Base-by-base conservation (phyloP, 2,888 invertebrate species). In the Tubulanus polymorphus region DNA sequence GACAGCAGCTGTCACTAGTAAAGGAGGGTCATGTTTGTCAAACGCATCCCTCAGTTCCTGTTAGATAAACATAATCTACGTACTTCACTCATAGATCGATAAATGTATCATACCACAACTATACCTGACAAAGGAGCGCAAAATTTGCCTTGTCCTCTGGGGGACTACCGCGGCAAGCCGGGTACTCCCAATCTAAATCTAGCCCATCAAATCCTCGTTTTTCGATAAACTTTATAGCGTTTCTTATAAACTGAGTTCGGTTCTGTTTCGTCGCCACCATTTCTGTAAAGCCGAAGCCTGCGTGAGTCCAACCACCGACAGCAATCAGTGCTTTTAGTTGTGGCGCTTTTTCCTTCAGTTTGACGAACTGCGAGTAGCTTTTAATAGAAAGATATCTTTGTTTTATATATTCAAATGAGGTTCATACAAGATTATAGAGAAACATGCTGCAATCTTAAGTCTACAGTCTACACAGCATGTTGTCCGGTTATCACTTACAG, bases 401-500 rank as follows among this genome's bases (percentile, higher is more conserved):
- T 1, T 25, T 29, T 76, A 93, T 93, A 71, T 94, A 93, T 74
- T 93, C 93, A 63, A 90, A 87, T 77, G 94, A 93, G 75, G 92
- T 93, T 27, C 92, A 90, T 63, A 91, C 90, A 55, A 94, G 82
- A 74, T 93, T 93, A 63, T 90, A 87, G 78, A 94, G 93, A 75
- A 92, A 93, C 29, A 92, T 90, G n/a, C n/a, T n/a, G n/a, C n/a
- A n/a, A n/a, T n/a, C n/a, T n/a, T n/a, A n/a, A n/a, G n/a, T n/a
- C n/a, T n/a, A n/a, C n/a, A n/a, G n/a, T n/a, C n/a, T n/a, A n/a
- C n/a, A n/a, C 57, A 61, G 56, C 60, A 61, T 15, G 45, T 23
- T 23, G n/a, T 25, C 23, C 12, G 10, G 29, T 5, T 8, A 37
- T 26, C 8, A n/a, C 18, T 18, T 48, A 63, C 68, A 63, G 62